phyloP scores from a whole-genome alignment of 2,113 vertebrate species.

The Eretmochelys imbricata region DNA sequence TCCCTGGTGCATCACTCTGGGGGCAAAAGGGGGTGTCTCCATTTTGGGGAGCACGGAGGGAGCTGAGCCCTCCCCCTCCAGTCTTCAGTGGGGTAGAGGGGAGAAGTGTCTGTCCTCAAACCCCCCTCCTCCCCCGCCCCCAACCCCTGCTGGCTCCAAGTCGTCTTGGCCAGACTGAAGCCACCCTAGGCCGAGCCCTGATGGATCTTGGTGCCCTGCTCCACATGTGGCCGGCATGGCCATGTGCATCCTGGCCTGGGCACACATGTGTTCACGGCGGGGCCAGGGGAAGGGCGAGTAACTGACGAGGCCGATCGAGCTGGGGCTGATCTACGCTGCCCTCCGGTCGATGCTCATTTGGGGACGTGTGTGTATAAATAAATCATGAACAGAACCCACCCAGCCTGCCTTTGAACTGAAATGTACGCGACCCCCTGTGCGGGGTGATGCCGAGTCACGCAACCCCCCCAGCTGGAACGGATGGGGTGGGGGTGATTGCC shows the following conservation, averaged over 20 bases:
- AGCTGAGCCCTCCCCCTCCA: background rate
- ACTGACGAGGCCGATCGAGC: background rate
- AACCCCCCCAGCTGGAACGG: background rate
- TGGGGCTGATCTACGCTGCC: background rate
- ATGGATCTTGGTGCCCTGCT: background rate
- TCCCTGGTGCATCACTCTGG: background rate
- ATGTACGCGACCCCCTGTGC: background rate
- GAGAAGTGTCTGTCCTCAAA: too few species aligned
- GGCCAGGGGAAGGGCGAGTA: background rate
- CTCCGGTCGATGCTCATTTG: background rate
- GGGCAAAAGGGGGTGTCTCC: background rate
- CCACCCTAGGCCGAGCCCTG: background rate
- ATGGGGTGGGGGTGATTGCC: background rate
- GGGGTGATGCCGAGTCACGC: fast-evolving
- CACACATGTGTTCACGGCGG: background rate
- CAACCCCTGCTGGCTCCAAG: background rate
- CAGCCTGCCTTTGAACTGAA: background rate
- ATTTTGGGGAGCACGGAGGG: background rate
- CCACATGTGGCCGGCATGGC: background rate
- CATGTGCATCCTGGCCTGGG: background rate
- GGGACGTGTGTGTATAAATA: background rate
- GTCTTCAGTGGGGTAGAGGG: background rate
- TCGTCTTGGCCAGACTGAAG: background rate
- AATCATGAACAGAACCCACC: background rate
- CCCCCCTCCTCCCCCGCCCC: too few species aligned